Evolutionary conservation across 2,888 invertebrate genomes (phyloP), one percentile per base, ranked within the genome.

Genomic region (Tetragnatha montana): DNA sequence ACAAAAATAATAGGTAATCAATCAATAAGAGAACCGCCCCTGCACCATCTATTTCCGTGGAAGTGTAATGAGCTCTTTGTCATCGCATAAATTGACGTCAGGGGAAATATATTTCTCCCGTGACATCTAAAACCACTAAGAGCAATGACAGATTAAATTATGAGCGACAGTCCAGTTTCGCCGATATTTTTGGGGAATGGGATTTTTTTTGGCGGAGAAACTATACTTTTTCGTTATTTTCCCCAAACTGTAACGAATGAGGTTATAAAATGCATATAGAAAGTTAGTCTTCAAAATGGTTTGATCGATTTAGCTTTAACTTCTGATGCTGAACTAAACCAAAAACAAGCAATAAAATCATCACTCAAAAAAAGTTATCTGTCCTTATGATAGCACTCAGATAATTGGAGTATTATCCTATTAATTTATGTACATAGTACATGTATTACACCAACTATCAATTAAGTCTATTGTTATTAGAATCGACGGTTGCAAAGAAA

Each of bases 11-110:
- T 17, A 49, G 17, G 60, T 21, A 49, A 75, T 47, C 17, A 75
- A 75, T 47, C 74, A 51, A 21, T 3, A 17, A n/a, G 21, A 22
- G 51, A 19, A 21, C 19, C 51, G 21, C 12, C 75, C 60, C 12
- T 60, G 14, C 49, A 8, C 78, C 78, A 78, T 78, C 78, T 51
- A 60, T 78, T 78, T 78, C 78, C 78, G 19, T 51, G 12, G 22
- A 78, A 14, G 4, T 21, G 19, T 78, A 60, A 78, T 51, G 78
- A 78, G 51, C 12, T 60, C 22, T 78, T 78, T 78, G 78, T 78
- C 78, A 78, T 51, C 78, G 35, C 78, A 78, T 78, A 78, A 78
- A 60, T 51, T 78, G 78, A 78, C 78, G 78, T 78, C 78, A 51
- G 50, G 21, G 51, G 78, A 78, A 51, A 78, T 35, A 51, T 78